Percentiles rank a stretch among this genome's conserved stretches.
These are phyloP conservation scores for Saxidomus purpurata DNA, from an alignment of 1,140 invertebrate genomes.

Conservation along the genomic window DNA sequence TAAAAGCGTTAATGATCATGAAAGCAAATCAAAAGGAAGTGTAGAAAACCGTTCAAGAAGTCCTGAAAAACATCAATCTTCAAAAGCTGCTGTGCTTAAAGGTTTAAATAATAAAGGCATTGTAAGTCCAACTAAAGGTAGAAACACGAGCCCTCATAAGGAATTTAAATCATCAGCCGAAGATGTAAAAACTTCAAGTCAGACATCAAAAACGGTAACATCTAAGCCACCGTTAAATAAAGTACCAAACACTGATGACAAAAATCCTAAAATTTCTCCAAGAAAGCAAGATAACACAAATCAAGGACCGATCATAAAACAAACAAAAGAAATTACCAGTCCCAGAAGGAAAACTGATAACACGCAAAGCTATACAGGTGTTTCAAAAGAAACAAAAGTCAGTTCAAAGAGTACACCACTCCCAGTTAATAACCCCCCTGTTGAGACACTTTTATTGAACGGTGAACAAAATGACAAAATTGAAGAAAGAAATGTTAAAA, in stretches of 20 bases:
- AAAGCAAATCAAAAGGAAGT: background rate
- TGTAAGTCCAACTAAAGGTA: conserved; percentile 42
- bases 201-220: background rate
- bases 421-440: conserved; percentile 10
- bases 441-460: background rate
- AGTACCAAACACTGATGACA: background rate
- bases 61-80: background rate
- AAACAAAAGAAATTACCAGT: background rate
- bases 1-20: conserved; percentile 23
- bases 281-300: conserved; percentile 4
- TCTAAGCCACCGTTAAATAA: background rate
- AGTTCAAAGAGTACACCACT: background rate
- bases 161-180: background rate
- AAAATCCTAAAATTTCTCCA: background rate
- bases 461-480: background rate
- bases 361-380: background rate
- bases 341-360: background rate
- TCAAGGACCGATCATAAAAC: background rate
- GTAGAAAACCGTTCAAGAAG: background rate
- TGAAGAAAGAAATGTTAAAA: background rate
- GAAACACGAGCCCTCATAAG: background rate
- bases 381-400: background rate
- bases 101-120: conserved; percentile 42
- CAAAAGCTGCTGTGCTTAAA: conserved; percentile 40
- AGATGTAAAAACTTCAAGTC: background rate